These are phyloP conservation scores for Orientallactaga sibirica DNA, from an alignment of 2,797 vertebrate genomes.

Conservation along the genomic window DNA sequence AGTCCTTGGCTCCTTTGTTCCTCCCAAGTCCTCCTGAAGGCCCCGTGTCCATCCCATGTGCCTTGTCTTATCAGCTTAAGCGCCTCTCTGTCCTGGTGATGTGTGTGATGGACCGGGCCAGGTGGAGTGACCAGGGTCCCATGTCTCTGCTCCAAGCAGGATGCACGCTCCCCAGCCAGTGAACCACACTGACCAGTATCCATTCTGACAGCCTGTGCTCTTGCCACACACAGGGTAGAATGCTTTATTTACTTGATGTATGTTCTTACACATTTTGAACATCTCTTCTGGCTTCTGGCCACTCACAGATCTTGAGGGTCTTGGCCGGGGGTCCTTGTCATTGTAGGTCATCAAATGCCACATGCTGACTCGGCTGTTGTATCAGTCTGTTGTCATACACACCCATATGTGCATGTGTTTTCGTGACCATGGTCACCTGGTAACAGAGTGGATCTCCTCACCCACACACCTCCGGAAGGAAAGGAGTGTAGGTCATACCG, in stretches of 20 bases:
- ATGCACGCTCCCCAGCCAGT: background rate
- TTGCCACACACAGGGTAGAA: background rate
- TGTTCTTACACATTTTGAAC: background rate
- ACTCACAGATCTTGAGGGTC: background rate
- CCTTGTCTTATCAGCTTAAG: background rate
- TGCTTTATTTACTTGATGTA: background rate
- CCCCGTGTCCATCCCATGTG: background rate
- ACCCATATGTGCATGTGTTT: background rate
- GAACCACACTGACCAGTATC: accelerated
- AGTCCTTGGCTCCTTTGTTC: background rate
- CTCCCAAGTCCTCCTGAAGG: background rate
- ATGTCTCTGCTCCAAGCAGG: background rate
- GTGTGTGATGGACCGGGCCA: background rate
- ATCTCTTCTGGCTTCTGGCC: background rate
- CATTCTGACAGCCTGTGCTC: background rate
- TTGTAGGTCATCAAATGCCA: background rate
- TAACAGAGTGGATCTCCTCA: background rate
- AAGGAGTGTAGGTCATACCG: background rate
- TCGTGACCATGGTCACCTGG: background rate
- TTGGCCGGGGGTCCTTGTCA: background rate
- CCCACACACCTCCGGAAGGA: background rate
- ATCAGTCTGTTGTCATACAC: background rate
- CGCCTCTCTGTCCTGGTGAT: background rate
- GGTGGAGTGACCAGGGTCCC: background rate
- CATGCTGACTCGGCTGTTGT: background rate